Evolutionary conservation across 2,888 invertebrate genomes (phyloP), one percentile per base, ranked within the genome.

Genomic region (Drosophila meridiana): DNA sequence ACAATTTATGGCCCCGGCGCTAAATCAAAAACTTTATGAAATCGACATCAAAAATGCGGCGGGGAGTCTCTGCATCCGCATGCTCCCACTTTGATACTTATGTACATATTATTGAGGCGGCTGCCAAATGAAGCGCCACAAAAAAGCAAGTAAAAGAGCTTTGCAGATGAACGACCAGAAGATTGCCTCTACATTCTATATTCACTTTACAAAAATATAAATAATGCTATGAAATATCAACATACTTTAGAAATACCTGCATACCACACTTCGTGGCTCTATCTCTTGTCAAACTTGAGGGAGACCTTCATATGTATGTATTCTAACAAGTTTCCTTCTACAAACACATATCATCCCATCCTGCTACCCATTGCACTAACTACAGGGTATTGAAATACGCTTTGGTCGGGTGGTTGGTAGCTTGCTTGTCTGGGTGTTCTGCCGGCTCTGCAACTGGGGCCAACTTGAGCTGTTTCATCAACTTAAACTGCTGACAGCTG

Each of bases 401-500:
- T 52, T 8, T 11, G 5, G n/a, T 32, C 20, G 67, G 47, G 50
- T 57, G 58, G 32, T 53, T 42, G 50, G 20, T 9, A 48, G 20
- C 42, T n/a, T 30, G 38, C 8, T 38, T 42, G n/a, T 28, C 13
- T 28, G 42, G 28, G 20, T 61, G 48, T 5, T n/a, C 34, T 3
- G 20, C 32, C 14, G 38, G 32, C 28, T 45, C 11, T 6, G 43
- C 11, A 11, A 57, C 62, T 50, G 58, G 60, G 59, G 55, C 60
- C 50, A 57, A 47, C 63, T 69, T 47, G 55, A 55, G 62, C 62
- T 61, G 53, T 47, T 60, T 64, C 87, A 78, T 83, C 71, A 85
- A 74, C 70, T 79, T 83, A 83, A 83, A 83, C 79, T 81, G 89
- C 89, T 85, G 89, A 87, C 87, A 83, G 84, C 73, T 84, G 74